These are phyloP conservation scores for Embidobia sp. DNA, from an alignment of 2,888 invertebrate species.

Conservation along the genomic window DNA sequence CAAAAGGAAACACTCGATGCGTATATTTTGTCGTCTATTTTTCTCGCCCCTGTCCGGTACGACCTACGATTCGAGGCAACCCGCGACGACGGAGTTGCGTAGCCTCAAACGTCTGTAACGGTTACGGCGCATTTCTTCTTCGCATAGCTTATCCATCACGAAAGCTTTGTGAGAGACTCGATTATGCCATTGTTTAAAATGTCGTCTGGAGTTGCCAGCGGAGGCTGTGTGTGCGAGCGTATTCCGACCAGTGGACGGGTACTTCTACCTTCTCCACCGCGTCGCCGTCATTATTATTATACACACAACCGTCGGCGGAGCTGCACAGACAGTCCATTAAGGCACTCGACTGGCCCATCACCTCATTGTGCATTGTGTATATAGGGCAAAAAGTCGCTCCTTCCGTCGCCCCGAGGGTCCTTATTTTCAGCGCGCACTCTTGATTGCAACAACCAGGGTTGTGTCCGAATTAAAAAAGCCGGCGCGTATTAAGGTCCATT, in stretches of 20 bases:
- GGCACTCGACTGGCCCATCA: slow-evolving; percentile 62
- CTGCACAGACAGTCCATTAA: slow-evolving; percentile 63
- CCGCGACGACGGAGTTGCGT: slow-evolving; percentile 54
- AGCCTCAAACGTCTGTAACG: slow-evolving; percentile 63
- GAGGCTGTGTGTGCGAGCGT: slow-evolving; percentile 19
- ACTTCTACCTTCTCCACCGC: too few relatives aligned
- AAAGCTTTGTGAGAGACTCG: slow-evolving; percentile 62
- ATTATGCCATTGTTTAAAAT: slow-evolving; percentile 64
- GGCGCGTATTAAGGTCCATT: slow-evolving; percentile 9
- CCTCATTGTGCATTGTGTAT: slow-evolving; percentile 60
- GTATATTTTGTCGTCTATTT: slow-evolving; percentile 59
- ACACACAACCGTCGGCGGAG: slow-evolving; percentile 37
- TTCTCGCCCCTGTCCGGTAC: slow-evolving; percentile 60
- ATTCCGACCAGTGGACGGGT: slow-evolving; percentile 37
- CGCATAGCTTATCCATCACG: slow-evolving; percentile 64
- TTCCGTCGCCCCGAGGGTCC: slow-evolving; percentile 9
- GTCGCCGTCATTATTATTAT: too few relatives aligned
- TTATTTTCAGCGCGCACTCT: slow-evolving; percentile 29
- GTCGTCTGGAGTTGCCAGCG: slow-evolving; percentile 42
- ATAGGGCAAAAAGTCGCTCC: slow-evolving; percentile 50
- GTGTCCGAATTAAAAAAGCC: slow-evolving; percentile 21
- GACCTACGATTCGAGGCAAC: slow-evolving; percentile 50
- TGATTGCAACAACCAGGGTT: slow-evolving; percentile 48
- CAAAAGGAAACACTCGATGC: slow-evolving; percentile 63
- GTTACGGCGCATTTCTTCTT: slow-evolving; percentile 62